Conservation (phyloP, 2,113 vertebrate species). For the Pluvialis apricaria region DNA sequence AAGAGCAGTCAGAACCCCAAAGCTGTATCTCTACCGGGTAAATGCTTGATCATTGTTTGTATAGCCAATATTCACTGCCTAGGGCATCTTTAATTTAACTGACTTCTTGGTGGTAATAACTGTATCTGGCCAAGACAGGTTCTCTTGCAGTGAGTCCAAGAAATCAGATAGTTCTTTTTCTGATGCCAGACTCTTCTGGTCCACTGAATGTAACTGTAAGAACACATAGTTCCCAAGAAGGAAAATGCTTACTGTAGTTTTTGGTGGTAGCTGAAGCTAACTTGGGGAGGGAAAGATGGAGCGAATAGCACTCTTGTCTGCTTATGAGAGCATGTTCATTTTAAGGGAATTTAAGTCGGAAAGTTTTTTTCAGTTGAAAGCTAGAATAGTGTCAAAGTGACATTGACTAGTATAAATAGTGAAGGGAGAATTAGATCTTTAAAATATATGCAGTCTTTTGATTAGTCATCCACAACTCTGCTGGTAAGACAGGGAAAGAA, state of each 20-base stretch:
- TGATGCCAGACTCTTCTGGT: conserved; percentile 26
- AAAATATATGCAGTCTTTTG: conserved; percentile 30
- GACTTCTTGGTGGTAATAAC: neutral
- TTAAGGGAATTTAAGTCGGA: neutral
- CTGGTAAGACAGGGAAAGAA: conserved; percentile 29
- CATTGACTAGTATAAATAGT: conserved; percentile 27
- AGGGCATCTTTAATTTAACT: neutral
- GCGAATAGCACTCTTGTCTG: neutral
- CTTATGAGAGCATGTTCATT: neutral
- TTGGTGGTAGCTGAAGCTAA: conserved; percentile 53
- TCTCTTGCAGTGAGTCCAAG: conserved; percentile 31
- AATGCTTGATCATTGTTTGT: neutral
- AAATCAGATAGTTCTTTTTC: conserved; percentile 36
- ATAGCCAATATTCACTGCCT: neutral
- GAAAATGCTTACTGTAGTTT: conserved; percentile 57
- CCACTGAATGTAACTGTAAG: conserved; percentile 34
- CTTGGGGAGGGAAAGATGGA: neutral
- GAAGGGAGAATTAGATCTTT: conserved; percentile 24
- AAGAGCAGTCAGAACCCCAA: neutral
- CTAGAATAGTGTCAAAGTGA: conserved; percentile 44
- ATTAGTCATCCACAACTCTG: conserved; percentile 42
- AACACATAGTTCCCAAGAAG: conserved; percentile 50
- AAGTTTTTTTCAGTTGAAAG: neutral
- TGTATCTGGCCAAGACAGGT: conserved; percentile 12
- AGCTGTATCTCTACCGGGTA: neutral